Evolutionary conservation across 2,113 vertebrate species (phyloP), one percentile per base, ranked within the genome.

Genomic region (Myodes glareolus): DNA sequence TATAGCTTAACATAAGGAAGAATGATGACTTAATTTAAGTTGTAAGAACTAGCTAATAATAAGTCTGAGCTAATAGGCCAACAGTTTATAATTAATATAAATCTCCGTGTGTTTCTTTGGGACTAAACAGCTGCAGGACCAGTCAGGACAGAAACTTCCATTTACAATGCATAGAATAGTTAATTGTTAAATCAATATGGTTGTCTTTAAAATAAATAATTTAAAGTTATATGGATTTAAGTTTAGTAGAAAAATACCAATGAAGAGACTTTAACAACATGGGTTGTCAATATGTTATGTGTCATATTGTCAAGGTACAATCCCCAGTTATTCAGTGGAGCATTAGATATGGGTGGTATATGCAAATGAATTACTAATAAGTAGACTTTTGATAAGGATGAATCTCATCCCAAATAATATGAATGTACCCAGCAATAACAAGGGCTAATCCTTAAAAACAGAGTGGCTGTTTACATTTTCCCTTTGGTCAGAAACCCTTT

Each of bases 391-490:
- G 19, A 7, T 47, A 47, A 86, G 16, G 31, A 21, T 72, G 17
- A 52, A 16, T 80, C 1, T 63, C 75, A 76, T 58, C 10, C 29
- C 9, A 70, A 39, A 68, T 47, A 58, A 88, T 25, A 36, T 91
- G 6, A 0, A 2, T 65, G 31, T 3, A 17, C 84, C 21, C 65
- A 23, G 67, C 1, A 12, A 12, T 42, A 77, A 13, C 23, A 84
- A 45, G 0, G 8, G 12, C 5, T 36, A 78, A 29, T 1, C 36
- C 7, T 42, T 81, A 73, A 52, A 5, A 27, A 17, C 0, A n/a
- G 19, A 73, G 14, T 45, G 39, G 16, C 17, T 33, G 2, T 88
- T 73, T 29, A 10, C 17, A n/a, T 42, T 25, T 9, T 7, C 81
- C 19, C 2, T 45, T 50, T 23, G 52, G 31, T 52, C 19, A 67